Evolutionary conservation across 2,797 vertebrate genomes (phyloP).

Genomic region (Limnodromus scolopaceus): DNA sequence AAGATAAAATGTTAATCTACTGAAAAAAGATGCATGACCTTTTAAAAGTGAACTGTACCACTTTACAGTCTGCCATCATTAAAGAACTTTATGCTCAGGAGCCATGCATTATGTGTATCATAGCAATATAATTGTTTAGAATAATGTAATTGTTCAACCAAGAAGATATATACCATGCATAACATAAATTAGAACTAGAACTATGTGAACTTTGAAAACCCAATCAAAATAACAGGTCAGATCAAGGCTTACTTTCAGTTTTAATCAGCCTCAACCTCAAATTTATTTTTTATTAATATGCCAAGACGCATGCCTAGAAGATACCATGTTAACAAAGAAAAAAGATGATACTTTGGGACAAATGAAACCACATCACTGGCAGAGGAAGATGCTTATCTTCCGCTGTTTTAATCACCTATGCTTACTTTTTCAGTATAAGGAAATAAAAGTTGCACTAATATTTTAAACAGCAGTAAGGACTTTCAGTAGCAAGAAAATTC

Average conservation of each 20-base stretch:
- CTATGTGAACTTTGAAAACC: constrained; percentile 36
- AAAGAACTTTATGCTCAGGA: constrained; percentile 66
- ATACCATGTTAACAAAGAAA: background rate
- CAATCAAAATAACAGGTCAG: constrained; percentile 39
- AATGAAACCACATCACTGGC: background rate
- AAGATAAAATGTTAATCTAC: constrained; percentile 85
- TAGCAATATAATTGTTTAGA: constrained; percentile 69
- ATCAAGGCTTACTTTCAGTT: background rate
- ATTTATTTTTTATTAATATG: constrained; percentile 38
- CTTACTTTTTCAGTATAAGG: background rate
- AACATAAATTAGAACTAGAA: constrained; percentile 47
- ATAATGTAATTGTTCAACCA: constrained; percentile 60
- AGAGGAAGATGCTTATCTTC: background rate
- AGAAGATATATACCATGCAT: background rate
- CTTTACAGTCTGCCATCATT: constrained; percentile 43
- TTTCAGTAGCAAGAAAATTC: background rate
- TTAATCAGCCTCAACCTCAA: constrained; percentile 33
- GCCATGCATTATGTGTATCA: constrained; percentile 55
- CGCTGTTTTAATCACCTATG: background rate
- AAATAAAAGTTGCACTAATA: background rate
- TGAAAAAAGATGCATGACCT: constrained; percentile 78
- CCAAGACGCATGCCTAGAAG: background rate
- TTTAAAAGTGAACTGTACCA: constrained; percentile 68
- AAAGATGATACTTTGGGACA: background rate
- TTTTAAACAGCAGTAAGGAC: background rate